These are phyloP conservation scores for Sphaerodactylus townsendi DNA, from an alignment of 2,113 vertebrate genomes.

Conservation along the genomic window DNA sequence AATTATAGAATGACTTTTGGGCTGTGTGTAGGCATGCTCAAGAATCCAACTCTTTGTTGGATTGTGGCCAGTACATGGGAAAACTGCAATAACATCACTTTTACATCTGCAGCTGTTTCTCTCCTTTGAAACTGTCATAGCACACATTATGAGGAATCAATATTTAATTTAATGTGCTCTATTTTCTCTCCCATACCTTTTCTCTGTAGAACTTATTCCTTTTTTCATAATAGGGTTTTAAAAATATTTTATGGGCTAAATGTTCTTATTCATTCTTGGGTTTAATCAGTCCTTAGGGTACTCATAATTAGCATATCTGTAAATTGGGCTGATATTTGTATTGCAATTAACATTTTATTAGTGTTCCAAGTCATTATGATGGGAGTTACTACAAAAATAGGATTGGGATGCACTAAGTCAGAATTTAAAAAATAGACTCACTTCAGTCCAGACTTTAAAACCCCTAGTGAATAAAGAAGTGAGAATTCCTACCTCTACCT, in stretches of 20 bases:
- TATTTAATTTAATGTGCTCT: slow-evolving; percentile 30
- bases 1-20: not conserved
- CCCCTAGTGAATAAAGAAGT: too few relatives aligned
- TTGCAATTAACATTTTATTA: slow-evolving; percentile 21
- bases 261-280: slow-evolving; percentile 4
- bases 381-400: not conserved
- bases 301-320: not conserved
- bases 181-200: not conserved
- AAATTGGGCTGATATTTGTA: slow-evolving; percentile 9
- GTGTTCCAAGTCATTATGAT: not conserved
- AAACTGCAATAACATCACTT: not conserved
- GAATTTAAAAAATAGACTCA: not conserved
- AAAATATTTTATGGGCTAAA: slow-evolving; percentile 1
- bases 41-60: not conserved
- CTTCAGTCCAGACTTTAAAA: not conserved
- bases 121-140: not conserved
- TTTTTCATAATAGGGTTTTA: slow-evolving; percentile 7
- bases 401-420: not conserved
- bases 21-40: too few relatives aligned
- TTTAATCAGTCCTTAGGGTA: slow-evolving; percentile 14
- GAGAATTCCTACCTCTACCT: too few relatives aligned
- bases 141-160: slow-evolving; percentile 23
- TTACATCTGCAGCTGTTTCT: not conserved
- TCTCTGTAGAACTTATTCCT: not conserved
- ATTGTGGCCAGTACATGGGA: not conserved